Conservation (phyloP, 1,140 invertebrate species). For the Eubasilissa regina region DNA sequence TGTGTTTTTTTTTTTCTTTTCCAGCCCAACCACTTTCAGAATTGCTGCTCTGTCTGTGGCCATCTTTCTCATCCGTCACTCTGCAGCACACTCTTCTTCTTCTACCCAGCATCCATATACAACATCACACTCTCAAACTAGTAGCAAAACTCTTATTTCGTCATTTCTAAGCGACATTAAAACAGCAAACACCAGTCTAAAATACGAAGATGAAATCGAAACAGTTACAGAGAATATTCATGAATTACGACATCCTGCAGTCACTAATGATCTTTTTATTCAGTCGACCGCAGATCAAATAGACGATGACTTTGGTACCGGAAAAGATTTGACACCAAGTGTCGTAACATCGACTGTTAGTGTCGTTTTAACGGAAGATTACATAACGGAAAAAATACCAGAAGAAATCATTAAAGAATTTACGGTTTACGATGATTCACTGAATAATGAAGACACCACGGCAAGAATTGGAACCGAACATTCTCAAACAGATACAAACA, state of each 20-base stretch:
- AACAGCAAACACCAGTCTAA: neutral
- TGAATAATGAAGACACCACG: neutral
- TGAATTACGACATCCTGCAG: neutral
- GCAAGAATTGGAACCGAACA: neutral
- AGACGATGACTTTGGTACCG: conserved; percentile 41
- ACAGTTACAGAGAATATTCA: neutral
- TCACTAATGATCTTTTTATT: conserved; percentile 21
- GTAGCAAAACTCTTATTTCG: neutral
- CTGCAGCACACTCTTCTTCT: neutral
- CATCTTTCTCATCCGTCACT: conserved; percentile 4
- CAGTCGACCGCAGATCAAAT: conserved; percentile 40
- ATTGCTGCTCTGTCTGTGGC: conserved; percentile 21
- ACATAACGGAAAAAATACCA: conserved; percentile 30
- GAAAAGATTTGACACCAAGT: conserved; percentile 46
- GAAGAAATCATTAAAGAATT: conserved; percentile 16
- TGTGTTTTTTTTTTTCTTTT: conserved; percentile 1
- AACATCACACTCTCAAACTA: neutral
- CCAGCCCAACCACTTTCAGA: conserved; percentile 10
- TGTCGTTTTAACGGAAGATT: conserved; percentile 41
- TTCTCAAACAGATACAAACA: conserved; percentile 7
- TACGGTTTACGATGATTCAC: neutral
- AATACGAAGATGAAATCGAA: too few species aligned
- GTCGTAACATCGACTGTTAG: conserved; percentile 32
- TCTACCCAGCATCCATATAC: conserved; percentile 18
- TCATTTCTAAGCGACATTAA: neutral